Percentiles rank a stretch among this genome's conserved stretches.
Evolutionary conservation across 2,113 vertebrate genomes (phyloP).

Genomic region (Brachyhypopomus occidentalis): DNA sequence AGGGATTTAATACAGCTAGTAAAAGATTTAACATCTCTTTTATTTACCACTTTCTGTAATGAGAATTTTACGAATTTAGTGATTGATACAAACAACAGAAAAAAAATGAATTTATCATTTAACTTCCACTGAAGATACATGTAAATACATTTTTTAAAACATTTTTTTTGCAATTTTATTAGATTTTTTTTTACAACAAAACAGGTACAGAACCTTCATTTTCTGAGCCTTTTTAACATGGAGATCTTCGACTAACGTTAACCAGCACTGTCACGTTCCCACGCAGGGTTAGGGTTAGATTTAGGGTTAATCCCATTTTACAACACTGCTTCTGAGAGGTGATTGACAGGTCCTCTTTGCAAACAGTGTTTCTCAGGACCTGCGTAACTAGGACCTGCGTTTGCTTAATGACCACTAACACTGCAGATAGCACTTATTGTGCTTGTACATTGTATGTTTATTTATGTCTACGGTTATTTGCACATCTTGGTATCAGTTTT

Average conservation of each 20-base stretch:
- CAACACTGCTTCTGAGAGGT: too few species aligned
- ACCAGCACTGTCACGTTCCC: not conserved
- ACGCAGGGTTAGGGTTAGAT: too few species aligned
- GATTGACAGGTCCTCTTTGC: too few species aligned
- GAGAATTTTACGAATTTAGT: not conserved
- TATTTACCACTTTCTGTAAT: slow-evolving; percentile 16
- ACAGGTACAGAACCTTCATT: not conserved
- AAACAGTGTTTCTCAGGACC: too few species aligned
- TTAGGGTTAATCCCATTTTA: too few species aligned
- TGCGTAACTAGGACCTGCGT: too few species aligned
- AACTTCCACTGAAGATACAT: not conserved
- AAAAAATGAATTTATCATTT: not conserved
- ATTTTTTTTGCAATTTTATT: not conserved
- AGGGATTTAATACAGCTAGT: not conserved
- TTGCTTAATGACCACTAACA: too few species aligned
- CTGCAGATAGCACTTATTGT: too few species aligned
- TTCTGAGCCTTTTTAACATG: slow-evolving; percentile 4
- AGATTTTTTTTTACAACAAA: not conserved
- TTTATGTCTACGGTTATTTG: too few species aligned
- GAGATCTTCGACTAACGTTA: slow-evolving; percentile 14
- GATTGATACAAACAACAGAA: not conserved
- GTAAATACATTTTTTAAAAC: not conserved
- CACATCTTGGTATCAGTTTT: too few species aligned
- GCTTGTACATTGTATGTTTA: too few species aligned
- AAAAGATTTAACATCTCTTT: not conserved